Base-by-base conservation (phyloP, 2,113 vertebrate species). In the Oryzias curvinotus region DNA sequence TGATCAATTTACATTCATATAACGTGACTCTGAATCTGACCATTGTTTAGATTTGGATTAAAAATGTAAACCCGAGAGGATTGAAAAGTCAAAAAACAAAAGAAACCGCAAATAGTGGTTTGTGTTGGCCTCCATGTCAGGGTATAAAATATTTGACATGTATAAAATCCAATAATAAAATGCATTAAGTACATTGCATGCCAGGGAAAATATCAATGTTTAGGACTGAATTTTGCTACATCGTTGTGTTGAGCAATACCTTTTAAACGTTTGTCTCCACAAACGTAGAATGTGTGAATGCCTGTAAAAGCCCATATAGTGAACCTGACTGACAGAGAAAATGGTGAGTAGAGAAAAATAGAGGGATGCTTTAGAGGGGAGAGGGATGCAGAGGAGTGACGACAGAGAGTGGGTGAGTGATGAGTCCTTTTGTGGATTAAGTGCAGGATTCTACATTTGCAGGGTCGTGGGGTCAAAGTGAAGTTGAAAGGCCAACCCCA, bases 381-480 rank as follows among this genome's bases (percentile, higher is more conserved):
- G 50, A 28, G 43, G 59, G 58, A 75, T 64, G 48, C 57, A 21
- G 50, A 62, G 53, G 17, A 61, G 46, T 56, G 51, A 68, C 36
- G 68, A 81, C 45, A 60, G 65, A 57, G 65, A 68, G 49, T 59
- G 5, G 1, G 41, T 81, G 77, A 87, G 64, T 87, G 81, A 68
- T 78, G 71, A 69, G 72, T 81, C 63, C 62, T 84, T 74, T 78
- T 88, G 81, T 82, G 62, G 56, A 56, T 46, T 60, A 52, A 72
- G 51, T 76, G 81, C 65, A 74, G 57, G 55, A 80, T 57, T 57
- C 65, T 73, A 73, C 65, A 74, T 65, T 67, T 57, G 72, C 63
- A 73, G 77, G 83, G 83, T 86, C 85, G 77, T 25, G 36, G 71
- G 69, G 83, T 81, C 84, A 89, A 88, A 82, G 81, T 88, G 81